Percentiles rank a stretch among this genome's conserved stretches.
Conservation (phyloP, 2,888 invertebrate species). For the Trichogramma evanescens region DNA sequence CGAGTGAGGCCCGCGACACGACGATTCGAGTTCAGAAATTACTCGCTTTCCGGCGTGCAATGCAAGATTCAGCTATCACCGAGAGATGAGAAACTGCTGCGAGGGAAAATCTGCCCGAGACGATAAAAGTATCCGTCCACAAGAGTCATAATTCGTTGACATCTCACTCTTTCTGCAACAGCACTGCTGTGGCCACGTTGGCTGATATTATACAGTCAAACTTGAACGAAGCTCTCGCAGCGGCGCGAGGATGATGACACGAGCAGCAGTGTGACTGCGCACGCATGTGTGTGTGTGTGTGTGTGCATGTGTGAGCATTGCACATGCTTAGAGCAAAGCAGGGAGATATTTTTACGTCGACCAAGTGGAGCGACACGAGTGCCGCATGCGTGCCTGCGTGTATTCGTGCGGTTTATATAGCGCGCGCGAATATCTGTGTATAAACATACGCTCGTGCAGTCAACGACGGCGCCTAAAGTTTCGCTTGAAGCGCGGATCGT, state of each 20-base stretch:
- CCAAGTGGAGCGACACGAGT: slow-evolving; percentile 32
- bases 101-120: background rate
- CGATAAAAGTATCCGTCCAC: too few species aligned
- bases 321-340: slow-evolving; percentile 8
- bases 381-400: slow-evolving; percentile 14
- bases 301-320: background rate
- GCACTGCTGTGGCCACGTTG: too few species aligned
- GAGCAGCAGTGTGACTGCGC: slow-evolving; percentile 3
- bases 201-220: background rate
- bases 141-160: too few species aligned
- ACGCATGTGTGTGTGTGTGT: background rate
- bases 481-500: slow-evolving; percentile 28
- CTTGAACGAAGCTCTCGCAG: slow-evolving; percentile 5
- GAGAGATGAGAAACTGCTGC: slow-evolving; percentile 9
- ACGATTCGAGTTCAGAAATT: too few species aligned
- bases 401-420: slow-evolving; percentile 7
- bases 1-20: too few species aligned
- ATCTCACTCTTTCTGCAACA: too few species aligned
- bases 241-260: slow-evolving; percentile 32
- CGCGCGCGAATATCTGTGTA: slow-evolving; percentile 8
- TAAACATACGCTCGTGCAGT: background rate
- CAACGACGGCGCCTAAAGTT: slow-evolving; percentile 4
- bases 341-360: slow-evolving; percentile 38
- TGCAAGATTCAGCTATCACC: background rate
- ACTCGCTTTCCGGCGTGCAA: too few species aligned